Evolutionary conservation across 2,113 vertebrate species (phyloP), one percentile per base, ranked within the genome.

Genomic region (Tetrao urogallus): DNA sequence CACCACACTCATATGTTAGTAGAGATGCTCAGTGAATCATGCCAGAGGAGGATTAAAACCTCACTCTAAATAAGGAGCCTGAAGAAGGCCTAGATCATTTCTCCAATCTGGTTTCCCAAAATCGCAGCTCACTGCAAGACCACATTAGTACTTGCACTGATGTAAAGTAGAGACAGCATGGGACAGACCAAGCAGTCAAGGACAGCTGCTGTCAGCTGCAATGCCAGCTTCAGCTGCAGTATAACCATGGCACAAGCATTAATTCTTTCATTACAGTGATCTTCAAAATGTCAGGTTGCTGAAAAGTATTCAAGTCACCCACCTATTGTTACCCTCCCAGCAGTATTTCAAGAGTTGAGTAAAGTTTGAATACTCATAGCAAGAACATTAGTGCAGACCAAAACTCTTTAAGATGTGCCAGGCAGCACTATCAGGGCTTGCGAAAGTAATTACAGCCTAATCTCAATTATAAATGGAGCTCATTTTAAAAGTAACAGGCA

Each of bases 1-100:
- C 85, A 92, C 85, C 54, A 82, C 85, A 69, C 79, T 87, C 75
- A 89, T 3, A 4, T 3, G 5, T 72, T 82, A 69, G 18, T 76
- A 24, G 7, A 89, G 43, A 79, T 13, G 6, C 6, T 20, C 1
- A 1, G 54, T 76, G 85, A 91, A 89, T 92, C 87, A 63, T 9
- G 61, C 8, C 48, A 69, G 24, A 65, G 48, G 91, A 22, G 83
- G 0, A 1, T 30, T n/a, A 34, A 87, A 72, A 75, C 32, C 43
- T 36, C 75, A 3, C 24, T 82, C 58, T 70, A 89, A 82, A 20
- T 34, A 75, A 43, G n/a, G 20, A 90, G 36, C 36, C 48, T 38
- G 20, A 20, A 48, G 34, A 84, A 25, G 10, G 57, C 13, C 13
- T 80, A 42, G n/a, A 63, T 48, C 11, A 30, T 27, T 76, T 70